A percentile compares a stretch with the other conserved stretches of the same genome.
These are phyloP conservation scores for Morpho deidamia DNA, from an alignment of 2,888 invertebrate species.

Conservation along the genomic window DNA sequence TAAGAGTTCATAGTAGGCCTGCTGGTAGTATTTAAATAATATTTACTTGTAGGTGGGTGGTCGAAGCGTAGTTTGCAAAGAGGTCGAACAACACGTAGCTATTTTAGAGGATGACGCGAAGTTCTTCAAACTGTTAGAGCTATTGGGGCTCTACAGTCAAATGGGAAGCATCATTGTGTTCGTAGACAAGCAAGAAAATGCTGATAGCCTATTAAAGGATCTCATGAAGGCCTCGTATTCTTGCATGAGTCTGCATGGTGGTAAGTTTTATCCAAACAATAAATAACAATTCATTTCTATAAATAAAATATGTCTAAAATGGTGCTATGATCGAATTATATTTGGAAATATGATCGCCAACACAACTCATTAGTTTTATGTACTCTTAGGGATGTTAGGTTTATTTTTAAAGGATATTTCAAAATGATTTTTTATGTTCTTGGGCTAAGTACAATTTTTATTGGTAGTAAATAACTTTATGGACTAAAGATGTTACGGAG, in stretches of 20 bases:
- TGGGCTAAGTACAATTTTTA: no score
- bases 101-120: slow-evolving; percentile 97
- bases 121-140: slow-evolving; percentile 96
- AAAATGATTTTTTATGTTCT: no score
- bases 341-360: no score
- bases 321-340: no score
- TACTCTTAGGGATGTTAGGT: no score
- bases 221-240: slow-evolving; percentile 97
- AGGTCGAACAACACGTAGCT: slow-evolving; percentile 96
- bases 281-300: neutral
- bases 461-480: no score
- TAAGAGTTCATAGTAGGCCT: no score
- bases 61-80: slow-evolving; percentile 97
- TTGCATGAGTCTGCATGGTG: slow-evolving; percentile 98
- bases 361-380: no score
- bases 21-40: neutral
- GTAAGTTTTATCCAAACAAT: slow-evolving; percentile 39
- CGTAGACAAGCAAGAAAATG: slow-evolving; percentile 99
- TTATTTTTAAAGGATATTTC: no score
- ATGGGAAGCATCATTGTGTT: slow-evolving; percentile 97
- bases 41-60: slow-evolving; percentile 86
- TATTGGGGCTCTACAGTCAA: slow-evolving; percentile 96
- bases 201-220: slow-evolving; percentile 94
- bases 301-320: neutral
- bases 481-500: no score